Base-by-base conservation (phyloP, 1,140 invertebrate species). In the Drosophila biarmipes region DNA sequence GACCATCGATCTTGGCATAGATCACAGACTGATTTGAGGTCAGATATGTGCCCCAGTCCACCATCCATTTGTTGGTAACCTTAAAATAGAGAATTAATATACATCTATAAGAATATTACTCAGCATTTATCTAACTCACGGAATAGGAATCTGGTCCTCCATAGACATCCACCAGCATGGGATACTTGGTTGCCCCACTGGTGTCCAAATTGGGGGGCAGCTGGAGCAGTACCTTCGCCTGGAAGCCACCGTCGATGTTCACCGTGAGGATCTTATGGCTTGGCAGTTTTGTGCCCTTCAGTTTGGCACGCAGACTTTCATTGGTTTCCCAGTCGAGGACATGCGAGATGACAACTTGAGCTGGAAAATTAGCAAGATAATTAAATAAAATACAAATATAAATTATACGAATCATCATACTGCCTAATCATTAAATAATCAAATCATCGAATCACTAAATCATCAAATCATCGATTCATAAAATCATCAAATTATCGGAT, bases 101-200 rank as follows among this genome's bases (percentile, higher is more conserved):
- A 27, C n/a, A 2, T 21, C 42, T 24, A 1, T 24, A 1, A 2
- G 2, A 11, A 34, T 15, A 8, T 29, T 5, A 1, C 17, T 8
- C 1, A 27, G 1, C 14, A 11, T 4, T 8, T 7, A 6, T 40
- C 7, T 0, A 19, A 27, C 73, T 94, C 6, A 98, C 97, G 71
- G 95, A 95, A 79, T 96, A 96, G 4, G 97, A 96, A 78, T 97
- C 96, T 31, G 98, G 98, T 27, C 98, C 98, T 10, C 96, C 97
- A 92, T 99, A 94, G 94, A 98, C 97, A 87, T 97, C 95, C 67
- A 97, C 95, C 0, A 98, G 92, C 93, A 98, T 94, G 0, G 98
- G 98, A 92, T 98, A 99, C 2, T 92, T 94, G 38, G 92, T 94
- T 5, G 93, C 92, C 27, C 95, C 95, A 61, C 90, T 93, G 7